Conservation (phyloP, 2,888 invertebrate species). For the Trachelus tabidus region DNA sequence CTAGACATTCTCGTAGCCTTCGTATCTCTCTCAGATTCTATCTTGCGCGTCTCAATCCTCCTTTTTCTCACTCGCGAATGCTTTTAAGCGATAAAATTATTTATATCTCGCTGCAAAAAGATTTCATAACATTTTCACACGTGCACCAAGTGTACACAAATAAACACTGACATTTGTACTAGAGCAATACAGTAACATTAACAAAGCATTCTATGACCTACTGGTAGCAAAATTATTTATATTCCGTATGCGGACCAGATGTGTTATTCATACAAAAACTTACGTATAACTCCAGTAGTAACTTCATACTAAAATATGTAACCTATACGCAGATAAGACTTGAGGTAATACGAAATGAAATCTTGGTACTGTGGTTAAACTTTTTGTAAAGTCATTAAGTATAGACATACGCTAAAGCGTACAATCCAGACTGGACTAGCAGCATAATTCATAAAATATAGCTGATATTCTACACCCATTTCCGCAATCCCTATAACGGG, state of each 20-base stretch:
- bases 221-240: not conserved
- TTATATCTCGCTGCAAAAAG: not conserved
- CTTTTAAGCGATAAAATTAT: not conserved
- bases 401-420: not conserved
- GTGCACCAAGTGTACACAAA: not conserved
- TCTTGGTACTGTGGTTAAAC: not conserved
- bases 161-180: not conserved
- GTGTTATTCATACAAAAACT: not conserved
- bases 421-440: not conserved
- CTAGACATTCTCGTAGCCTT: not conserved
- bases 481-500: slow-evolving; percentile 24
- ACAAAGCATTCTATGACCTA: not conserved
- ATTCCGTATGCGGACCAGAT: not conserved
- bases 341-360: not conserved
- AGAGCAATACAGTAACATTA: not conserved
- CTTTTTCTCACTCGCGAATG: not conserved
- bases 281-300: not conserved
- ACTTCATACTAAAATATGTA: not conserved
- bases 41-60: not conserved
- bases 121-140: not conserved
- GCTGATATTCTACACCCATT: slow-evolving; percentile 26
- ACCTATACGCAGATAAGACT: not conserved
- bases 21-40: not conserved
- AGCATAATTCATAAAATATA: not conserved
- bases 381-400: not conserved